Evolutionary conservation across 1,140 invertebrate genomes (phyloP), one percentile per base, ranked within the genome.

Genomic region (Trichonephila clavipes): DNA sequence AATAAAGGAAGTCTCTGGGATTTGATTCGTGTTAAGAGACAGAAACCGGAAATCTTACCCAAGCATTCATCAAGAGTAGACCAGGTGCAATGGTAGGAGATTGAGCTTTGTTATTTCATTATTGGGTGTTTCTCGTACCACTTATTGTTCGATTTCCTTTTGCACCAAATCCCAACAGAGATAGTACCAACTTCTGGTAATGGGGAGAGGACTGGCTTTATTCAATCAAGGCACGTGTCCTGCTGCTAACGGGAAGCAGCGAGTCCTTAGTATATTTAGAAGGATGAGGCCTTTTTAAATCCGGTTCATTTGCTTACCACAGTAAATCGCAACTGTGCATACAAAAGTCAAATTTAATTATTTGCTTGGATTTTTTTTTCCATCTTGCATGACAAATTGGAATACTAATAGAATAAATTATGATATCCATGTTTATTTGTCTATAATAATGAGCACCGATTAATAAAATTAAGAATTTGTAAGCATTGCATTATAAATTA

Each of bases 41-140:
- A 28, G 51, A 85, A 58, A 21, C 5, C 21, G 34, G 3, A 40
- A 19, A 8, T 51, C 77, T 82, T 82, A 28, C 7, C 5, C 0
- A 51, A 51, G 87, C 64, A 88, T 90, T 90, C 69, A 90, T 90
- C 72, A 90, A 85, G 69, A 61, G 66, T 18, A 62, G 66, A 44
- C 66, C 90, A 92, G 90, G 81, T 92, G 90, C 81, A 92, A 51
- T 24, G 14, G 59, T 58, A 24, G 44, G 18, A 12, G 81, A 28
- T 24, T 66, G 81, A 40, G 28, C 61, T 14, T 69, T 28, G 81
- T 92, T 92, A 92, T 92, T 92, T 92, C 90, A 85, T 92, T 92
- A 92, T 34, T 61, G 81, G 34, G 90, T 92, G 77, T 40, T 92
- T 92, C 89, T 28, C 40, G 81, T 58, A 40, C 51, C 81, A 51